These are phyloP conservation scores for Cassiopea xamachana DNA, from an alignment of 30 jellyfish, hydroid and myxozoan species.

Conservation along the genomic window DNA sequence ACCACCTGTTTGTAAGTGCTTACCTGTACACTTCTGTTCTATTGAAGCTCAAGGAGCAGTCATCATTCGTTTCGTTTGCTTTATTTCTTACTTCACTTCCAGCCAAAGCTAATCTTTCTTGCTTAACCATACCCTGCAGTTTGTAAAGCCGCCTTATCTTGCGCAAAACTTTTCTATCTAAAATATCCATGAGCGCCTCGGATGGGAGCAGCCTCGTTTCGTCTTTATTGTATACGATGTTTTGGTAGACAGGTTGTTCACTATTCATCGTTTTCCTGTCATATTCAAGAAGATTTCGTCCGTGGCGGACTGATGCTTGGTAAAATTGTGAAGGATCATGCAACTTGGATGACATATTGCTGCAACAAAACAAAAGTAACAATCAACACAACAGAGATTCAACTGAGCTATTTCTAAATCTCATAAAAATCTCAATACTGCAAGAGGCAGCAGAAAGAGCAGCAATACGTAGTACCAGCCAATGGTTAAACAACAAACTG, in stretches of 20 bases:
- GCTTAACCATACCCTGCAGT: constrained; percentile 4
- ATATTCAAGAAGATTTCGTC: constrained; percentile 67
- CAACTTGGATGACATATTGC: constrained; percentile 19
- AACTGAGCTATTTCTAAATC: too few species aligned
- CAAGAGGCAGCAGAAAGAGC: too few species aligned
- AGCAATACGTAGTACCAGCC: too few species aligned
- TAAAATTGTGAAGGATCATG: constrained; percentile 27
- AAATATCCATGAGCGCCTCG: constrained; percentile 32
- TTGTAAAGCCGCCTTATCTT: constrained; percentile 23
- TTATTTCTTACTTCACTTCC: neutral
- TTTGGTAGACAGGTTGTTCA: constrained; percentile 19
- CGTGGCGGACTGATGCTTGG: constrained; percentile 50
- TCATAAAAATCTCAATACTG: too few species aligned
- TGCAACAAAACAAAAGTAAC: neutral
- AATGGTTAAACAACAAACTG: too few species aligned
- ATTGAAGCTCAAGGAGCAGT: constrained; percentile 62
- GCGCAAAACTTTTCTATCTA: constrained; percentile 35
- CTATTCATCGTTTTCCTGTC: constrained; percentile 31
- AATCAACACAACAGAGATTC: too few species aligned
- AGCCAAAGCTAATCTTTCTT: neutral
- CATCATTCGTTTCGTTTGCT: constrained; percentile 34
- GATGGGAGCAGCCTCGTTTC: constrained; percentile 18
- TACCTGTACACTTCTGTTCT: constrained; percentile 78
- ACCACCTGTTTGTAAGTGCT: neutral
- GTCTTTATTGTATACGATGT: constrained; percentile 28